These are phyloP conservation scores for Hermaeophaga mercurialis DNA, from an alignment of 2,888 invertebrate species.

Conservation along the genomic window DNA sequence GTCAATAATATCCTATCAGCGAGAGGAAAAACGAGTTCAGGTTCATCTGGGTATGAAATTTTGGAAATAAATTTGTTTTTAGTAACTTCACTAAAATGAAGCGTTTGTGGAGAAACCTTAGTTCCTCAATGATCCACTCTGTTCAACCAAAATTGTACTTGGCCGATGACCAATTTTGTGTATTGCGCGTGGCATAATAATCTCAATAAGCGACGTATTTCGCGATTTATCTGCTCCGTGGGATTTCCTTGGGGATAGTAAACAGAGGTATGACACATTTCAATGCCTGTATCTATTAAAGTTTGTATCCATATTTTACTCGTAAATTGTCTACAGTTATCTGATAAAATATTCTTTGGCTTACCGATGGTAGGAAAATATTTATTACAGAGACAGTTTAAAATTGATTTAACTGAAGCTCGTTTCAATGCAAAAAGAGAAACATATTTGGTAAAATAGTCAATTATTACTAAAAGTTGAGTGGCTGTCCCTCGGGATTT, in stretches of 20 bases:
- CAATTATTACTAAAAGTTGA: conserved; percentile 2
- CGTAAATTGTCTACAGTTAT: not conserved
- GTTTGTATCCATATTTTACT: not conserved
- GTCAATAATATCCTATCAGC: conserved; percentile 2
- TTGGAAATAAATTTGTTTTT: not conserved
- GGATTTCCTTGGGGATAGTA: conserved; percentile 11
- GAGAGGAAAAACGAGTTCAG: not conserved
- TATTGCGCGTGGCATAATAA: conserved; percentile 6
- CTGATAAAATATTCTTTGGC: too few species aligned
- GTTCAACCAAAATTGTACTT: conserved; percentile 13
- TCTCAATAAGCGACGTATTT: conserved; percentile 11
- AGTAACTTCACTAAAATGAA: conserved; percentile 13
- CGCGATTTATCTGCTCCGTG: conserved; percentile 14
- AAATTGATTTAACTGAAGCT: conserved; percentile 14
- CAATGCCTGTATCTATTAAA: not conserved
- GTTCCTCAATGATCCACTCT: conserved; percentile 4
- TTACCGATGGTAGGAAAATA: conserved; percentile 14
- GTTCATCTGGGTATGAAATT: not conserved
- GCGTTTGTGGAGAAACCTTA: conserved; percentile 3
- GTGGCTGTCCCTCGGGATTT: not conserved
- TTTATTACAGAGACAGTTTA: conserved; percentile 11
- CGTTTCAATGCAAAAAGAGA: conserved; percentile 24
- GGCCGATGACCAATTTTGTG: conserved; percentile 9
- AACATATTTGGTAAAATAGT: conserved; percentile 8
- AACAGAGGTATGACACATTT: not conserved